Evolutionary conservation across 2,797 vertebrate genomes (phyloP), one percentile per base, ranked within the genome.

Genomic region (Hafferia zeledoni): DNA sequence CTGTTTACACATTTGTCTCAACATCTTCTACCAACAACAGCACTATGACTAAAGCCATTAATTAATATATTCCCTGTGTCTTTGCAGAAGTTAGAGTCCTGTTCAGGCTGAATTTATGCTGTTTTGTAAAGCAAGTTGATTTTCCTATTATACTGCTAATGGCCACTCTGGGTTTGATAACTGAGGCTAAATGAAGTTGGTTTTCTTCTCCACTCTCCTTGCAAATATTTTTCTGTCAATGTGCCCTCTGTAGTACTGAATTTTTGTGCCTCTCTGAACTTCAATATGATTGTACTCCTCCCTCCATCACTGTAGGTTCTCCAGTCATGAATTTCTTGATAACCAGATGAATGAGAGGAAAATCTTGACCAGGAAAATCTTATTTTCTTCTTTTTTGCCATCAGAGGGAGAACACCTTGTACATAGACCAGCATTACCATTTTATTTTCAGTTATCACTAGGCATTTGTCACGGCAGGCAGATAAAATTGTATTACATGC

Each of bases 1-100:
- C 85, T 90, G 72, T 96, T 95, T 96, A 95, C 93, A 96, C 92
- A 93, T 96, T 96, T 95, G 83, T 90, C 93, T 95, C 90, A 90
- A 90, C 89, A 82, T 95, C 87, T 96, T 92, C 91, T 69, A 94
- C 81, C 83, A 95, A 88, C 44, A 93, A 88, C 63, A 60, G 64
- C 41, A 50, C 82, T 92, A 79, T 90, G 95, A 96, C 93, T 94
- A 89, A 89, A 93, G 89, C 87, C 87, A 94, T 96, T 94, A 97
- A 94, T 95, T 92, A 93, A 81, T 82, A 60, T 22, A 74, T 79
- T 94, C 76, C 65, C 70, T 23, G 33, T 77, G 93, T 91, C 93
- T 95, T 94, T 93, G 74, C 77, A 70, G 91, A 93, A 95, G 83
- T 89, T 89, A 25, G 83, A 22, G 83, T 90, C 77, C 74, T 87